Base-by-base conservation (phyloP, 2,797 vertebrate genomes). In the Silurus aristotelis region DNA sequence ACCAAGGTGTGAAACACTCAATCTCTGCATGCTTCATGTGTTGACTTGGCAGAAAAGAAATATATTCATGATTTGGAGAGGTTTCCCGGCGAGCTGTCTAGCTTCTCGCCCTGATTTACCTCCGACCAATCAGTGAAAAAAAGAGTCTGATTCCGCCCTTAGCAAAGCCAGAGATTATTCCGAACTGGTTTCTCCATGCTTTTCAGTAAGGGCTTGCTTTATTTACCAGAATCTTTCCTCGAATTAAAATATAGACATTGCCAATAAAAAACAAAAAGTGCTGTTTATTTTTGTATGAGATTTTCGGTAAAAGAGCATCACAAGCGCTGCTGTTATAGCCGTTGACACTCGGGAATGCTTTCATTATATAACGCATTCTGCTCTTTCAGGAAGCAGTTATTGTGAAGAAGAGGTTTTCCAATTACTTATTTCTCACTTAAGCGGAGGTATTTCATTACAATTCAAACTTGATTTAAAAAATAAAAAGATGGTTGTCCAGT, bases 1-100 rank as follows among this genome's bases (percentile, higher is more conserved):
- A 80, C 17, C 31, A 55, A 79, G 68, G 83, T 84, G 83, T 85
- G 75, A 88, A 86, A 83, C 78, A 25, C 84, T 66, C 72, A 58
- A 85, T 85, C 79, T 79, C 75, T 58, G 80, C 25, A 78, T 20
- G 73, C 46, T 48, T 71, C 67, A 66, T 38, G 67, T 68, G 64
- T 63, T 20, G 64, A 64, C 84, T 82, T 61, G 68, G 64, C 77
- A 63, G 52, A 46, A 46, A 25, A 71, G 88, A 87, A 80, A 27
- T n/a, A 43, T 31, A 60, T 75, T 83, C 82, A 56, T 83, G 72
- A 67, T 76, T 70, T 64, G 66, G 61, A 75, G 75, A 66, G 66
- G 55, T 52, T 80, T 73, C 70, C 20, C 38, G 46, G 19, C 5
- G 15, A n/a, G 58, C 15, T 56, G 52, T 61, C 27, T 46, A 72